These are phyloP conservation scores for Chelidonichthys spinosus DNA, from an alignment of 2,797 vertebrate genomes.

Conservation along the genomic window DNA sequence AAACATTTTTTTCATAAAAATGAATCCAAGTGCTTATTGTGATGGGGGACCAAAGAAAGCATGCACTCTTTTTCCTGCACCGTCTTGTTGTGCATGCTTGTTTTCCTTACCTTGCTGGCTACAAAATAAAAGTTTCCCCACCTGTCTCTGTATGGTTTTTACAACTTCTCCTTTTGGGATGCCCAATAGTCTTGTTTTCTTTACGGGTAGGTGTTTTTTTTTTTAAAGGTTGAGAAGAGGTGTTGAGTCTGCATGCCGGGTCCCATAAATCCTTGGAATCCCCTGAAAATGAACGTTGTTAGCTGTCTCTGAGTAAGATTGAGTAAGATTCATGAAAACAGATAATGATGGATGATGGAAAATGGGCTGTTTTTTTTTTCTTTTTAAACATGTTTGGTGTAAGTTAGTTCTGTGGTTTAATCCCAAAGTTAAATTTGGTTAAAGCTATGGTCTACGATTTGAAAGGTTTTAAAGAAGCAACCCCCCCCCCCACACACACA, in stretches of 20 bases:
- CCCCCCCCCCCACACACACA: too few relatives aligned
- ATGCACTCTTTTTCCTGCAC: background rate
- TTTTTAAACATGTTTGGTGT: background rate
- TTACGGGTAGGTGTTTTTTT: background rate
- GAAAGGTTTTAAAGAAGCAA: too few relatives aligned
- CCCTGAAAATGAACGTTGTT: background rate
- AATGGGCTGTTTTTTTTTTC: background rate
- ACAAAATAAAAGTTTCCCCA: background rate
- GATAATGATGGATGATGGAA: too few relatives aligned
- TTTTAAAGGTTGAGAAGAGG: background rate
- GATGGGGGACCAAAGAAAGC: too few relatives aligned
- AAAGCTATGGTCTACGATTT: too few relatives aligned
- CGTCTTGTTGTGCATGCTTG: background rate
- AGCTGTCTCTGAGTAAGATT: background rate
- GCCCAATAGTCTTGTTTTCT: background rate
- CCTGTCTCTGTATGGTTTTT: background rate
- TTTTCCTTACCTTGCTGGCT: background rate
- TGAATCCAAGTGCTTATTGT: too few relatives aligned
- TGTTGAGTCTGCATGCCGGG: background rate
- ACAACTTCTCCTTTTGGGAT: background rate
- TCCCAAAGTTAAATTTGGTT: background rate
- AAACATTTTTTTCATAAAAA: background rate
- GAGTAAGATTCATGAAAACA: constrained; percentile 2
- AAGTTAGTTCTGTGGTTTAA: background rate
- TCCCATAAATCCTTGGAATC: too few relatives aligned